Conservation (phyloP, 2,797 vertebrate genomes). For the Peromyscus eremicus region DNA sequence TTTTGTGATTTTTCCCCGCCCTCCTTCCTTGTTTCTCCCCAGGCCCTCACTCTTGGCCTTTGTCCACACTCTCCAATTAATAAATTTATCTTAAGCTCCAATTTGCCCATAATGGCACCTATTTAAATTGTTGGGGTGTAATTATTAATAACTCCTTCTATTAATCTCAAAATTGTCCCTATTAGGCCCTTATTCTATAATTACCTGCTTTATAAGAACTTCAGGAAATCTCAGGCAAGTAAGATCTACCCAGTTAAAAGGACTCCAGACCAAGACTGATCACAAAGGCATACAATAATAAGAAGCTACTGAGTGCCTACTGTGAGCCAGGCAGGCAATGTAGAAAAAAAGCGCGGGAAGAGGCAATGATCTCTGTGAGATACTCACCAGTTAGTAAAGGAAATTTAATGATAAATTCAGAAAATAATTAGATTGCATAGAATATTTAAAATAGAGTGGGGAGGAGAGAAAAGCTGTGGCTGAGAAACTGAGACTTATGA, state of each 20-base stretch:
- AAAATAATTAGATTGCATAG: neutral
- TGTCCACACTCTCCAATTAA: neutral
- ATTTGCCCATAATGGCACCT: neutral
- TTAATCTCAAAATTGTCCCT: conserved; percentile 15
- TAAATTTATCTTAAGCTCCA: neutral
- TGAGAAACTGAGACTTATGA: neutral
- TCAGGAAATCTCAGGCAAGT: neutral
- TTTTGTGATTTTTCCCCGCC: neutral
- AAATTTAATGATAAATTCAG: neutral
- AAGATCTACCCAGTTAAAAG: neutral
- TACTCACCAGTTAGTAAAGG: neutral
- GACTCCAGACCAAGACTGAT: neutral
- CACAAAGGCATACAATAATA: neutral
- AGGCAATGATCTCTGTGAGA: neutral
- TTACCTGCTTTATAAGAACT: neutral
- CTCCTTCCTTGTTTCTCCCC: neutral
- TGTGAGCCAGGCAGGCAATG: neutral
- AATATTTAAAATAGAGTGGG: neutral
- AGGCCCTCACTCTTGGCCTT: neutral
- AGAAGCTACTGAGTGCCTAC: neutral
- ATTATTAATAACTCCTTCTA: conserved; percentile 6
- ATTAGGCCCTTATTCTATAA: neutral
- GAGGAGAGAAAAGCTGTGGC: neutral
- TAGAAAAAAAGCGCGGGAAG: neutral
- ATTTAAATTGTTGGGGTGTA: neutral